Base-by-base conservation (phyloP, 2,888 invertebrate species). In the Caenorhabditis angaria region DNA sequence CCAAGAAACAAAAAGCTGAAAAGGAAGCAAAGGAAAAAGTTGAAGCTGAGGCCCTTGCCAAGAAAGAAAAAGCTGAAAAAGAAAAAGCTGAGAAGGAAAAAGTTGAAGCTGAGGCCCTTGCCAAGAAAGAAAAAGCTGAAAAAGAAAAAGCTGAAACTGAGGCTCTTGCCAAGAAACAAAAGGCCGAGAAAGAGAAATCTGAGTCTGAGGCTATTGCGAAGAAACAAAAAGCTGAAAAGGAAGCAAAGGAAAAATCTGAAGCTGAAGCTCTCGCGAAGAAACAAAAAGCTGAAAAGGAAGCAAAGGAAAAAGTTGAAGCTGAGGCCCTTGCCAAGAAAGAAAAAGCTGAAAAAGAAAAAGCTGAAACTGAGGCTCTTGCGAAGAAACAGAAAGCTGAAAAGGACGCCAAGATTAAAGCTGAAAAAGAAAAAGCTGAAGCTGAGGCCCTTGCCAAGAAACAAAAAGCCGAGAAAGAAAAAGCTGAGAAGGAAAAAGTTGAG, bases 1-100 rank as follows among this genome's bases (percentile, higher is more conserved):
- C 62, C 47, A 69, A 64, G 48, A 65, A 70, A 35, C n/a, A n/a
- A n/a, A 65, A 48, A 4, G 54, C 22, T 41, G 47, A 47, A 54
- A 29, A 24, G 35, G 20, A 59, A 24, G 48, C 28, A 22, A 28
- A 35, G 32, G 51, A 63, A 24, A 35, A 53, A n/a, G 53, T 27
- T 3, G 59, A 27, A n/a, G n/a, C n/a, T n/a, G n/a, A n/a, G n/a
- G n/a, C n/a, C n/a, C n/a, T n/a, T 25, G 62, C 50, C 18, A 65
- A 64, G 51, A 24, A 55, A 18, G 35, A 53, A 18, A 51, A 61
- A 14, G 58, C 48, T 6, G 61, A 65, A 29, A 35, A 35, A 29
- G 61, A 22, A 12, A 54, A 60, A 18, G 48, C 25, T 12, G 27
- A 60, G 27, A 60, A 57, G 20, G 25, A 32, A 8, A 24, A 18